These are phyloP conservation scores for Aromia moschata DNA, from an alignment of 2,888 invertebrate genomes.

Conservation along the genomic window DNA sequence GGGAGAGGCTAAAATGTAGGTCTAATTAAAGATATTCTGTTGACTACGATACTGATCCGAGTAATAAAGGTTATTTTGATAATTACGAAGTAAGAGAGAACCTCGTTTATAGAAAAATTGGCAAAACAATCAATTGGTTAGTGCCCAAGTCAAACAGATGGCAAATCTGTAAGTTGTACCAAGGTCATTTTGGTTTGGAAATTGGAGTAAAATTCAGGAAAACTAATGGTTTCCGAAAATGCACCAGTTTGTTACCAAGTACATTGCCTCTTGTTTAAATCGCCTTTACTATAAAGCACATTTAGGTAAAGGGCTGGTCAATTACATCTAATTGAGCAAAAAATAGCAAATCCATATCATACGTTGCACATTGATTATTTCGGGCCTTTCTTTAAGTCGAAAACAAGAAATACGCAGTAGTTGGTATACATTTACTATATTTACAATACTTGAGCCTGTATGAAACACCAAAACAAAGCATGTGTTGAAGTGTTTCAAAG, in stretches of 20 bases:
- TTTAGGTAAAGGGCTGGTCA: not conserved
- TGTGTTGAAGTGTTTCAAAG: slow-evolving; percentile 3
- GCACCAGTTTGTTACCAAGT: not conserved
- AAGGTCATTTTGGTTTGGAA: slow-evolving; percentile 35
- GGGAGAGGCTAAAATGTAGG: not conserved
- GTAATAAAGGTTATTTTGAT: too few species aligned
- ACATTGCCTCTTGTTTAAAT: slow-evolving; percentile 1
- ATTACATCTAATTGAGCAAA: not conserved
- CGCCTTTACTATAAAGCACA: not conserved
- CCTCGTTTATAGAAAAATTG: too few species aligned
- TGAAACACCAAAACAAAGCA: slow-evolving; percentile 3
- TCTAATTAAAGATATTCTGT: not conserved
- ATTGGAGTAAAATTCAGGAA: slow-evolving; percentile 2
- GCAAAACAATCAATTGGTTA: too few species aligned
- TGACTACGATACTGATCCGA: not conserved
- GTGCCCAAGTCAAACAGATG: too few species aligned
- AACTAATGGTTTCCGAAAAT: not conserved
- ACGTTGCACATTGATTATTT: not conserved
- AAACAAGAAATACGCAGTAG: not conserved
- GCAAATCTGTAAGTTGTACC: too few species aligned
- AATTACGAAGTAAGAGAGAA: too few species aligned
- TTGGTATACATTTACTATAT: slow-evolving; percentile 44
- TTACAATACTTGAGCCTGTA: slow-evolving; percentile 6
- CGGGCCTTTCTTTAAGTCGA: not conserved
- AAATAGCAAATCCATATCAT: not conserved